phyloP scores from a whole-genome alignment of 2,888 invertebrate species.

The Corbicula japonica region DNA sequence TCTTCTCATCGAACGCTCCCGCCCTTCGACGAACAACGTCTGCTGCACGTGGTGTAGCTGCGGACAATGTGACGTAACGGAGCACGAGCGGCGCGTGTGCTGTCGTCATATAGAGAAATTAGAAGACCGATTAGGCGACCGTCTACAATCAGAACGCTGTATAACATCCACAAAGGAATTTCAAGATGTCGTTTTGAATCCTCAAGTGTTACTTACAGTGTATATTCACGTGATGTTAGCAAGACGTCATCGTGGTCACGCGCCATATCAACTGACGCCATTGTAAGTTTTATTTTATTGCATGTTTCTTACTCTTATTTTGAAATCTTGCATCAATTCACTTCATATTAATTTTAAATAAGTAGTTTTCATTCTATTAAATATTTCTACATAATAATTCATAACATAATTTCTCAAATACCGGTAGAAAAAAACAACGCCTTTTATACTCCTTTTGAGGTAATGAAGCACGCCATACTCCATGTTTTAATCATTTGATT shows the following conservation, averaged over 20 bases:
- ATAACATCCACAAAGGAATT: conserved; percentile 71
- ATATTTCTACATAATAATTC: too few species aligned
- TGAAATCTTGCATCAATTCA: too few species aligned
- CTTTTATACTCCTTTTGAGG: too few species aligned
- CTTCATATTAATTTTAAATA: too few species aligned
- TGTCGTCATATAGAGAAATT: conserved; percentile 72
- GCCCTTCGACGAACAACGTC: conserved; percentile 45
- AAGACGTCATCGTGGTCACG: conserved; percentile 67
- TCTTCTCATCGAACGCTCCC: conserved; percentile 67
- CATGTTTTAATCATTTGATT: too few species aligned
- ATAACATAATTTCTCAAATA: too few species aligned
- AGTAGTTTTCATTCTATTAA: too few species aligned
- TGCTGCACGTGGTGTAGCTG: conserved; percentile 72
- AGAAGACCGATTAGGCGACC: conserved; percentile 66
- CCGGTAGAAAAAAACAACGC: too few species aligned
- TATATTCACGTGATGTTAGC: conserved; percentile 75
- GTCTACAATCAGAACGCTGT: conserved; percentile 67
- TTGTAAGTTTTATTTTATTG: conserved; percentile 64
- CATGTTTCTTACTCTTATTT: too few species aligned
- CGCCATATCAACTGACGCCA: conserved; percentile 67
- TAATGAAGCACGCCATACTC: too few species aligned
- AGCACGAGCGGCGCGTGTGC: conserved; percentile 62
- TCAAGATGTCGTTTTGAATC: conserved; percentile 71
- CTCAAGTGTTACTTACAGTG: conserved; percentile 71
- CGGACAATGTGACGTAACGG: conserved; percentile 71